These are phyloP conservation scores for Dasyprocta punctata DNA, from an alignment of 2,113 vertebrate species.

Conservation along the genomic window DNA sequence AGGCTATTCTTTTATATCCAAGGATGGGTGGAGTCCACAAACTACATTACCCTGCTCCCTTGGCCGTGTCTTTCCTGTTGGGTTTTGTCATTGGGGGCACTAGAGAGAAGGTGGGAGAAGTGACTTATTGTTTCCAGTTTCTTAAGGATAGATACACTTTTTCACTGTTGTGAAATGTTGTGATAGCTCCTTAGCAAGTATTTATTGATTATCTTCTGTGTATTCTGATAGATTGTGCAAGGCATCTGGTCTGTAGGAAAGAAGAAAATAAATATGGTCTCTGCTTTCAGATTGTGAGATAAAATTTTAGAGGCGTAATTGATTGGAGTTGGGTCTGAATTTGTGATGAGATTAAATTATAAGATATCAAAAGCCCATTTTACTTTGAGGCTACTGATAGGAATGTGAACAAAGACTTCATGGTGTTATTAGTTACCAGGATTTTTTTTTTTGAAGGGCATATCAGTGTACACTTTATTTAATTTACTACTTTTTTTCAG, in stretches of 20 bases:
- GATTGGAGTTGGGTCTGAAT: not conserved
- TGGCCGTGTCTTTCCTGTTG: not conserved
- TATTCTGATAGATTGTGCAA: not conserved
- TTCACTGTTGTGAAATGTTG: not conserved
- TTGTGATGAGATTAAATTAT: not conserved
- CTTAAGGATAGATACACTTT: not conserved
- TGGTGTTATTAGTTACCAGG: not conserved
- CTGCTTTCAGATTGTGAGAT: not conserved
- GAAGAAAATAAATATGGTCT: not conserved
- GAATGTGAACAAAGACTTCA: conserved; percentile 8
- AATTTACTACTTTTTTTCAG: not conserved
- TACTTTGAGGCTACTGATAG: not conserved
- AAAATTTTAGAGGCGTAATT: not conserved
- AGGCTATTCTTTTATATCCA: not conserved
- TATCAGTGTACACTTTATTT: not conserved
- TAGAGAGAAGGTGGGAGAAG: not conserved
- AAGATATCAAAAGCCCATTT: not conserved
- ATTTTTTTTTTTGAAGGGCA: not conserved
- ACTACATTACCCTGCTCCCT: not conserved
- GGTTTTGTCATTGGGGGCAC: not conserved
- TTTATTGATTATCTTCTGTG: not conserved
- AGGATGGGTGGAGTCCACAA: not conserved
- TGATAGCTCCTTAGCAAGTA: not conserved
- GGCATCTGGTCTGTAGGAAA: not conserved
- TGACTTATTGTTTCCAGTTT: not conserved